Evolutionary conservation across 2,113 vertebrate species (phyloP).

Genomic region (Phainopepla nitens): DNA sequence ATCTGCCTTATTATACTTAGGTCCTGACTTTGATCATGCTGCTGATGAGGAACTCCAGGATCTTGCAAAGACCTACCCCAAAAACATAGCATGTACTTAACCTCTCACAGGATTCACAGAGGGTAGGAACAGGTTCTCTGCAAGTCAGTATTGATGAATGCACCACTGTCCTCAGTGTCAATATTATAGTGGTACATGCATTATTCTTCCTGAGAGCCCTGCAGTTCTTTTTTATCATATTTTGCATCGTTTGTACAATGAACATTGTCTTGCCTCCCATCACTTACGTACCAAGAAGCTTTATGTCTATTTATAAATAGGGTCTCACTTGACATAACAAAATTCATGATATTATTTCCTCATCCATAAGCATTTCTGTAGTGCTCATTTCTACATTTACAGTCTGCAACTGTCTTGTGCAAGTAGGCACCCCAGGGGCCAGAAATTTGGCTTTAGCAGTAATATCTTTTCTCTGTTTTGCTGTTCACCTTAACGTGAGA

Average conservation of each 20-base stretch:
- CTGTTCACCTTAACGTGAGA: neutral
- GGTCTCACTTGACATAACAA: conserved; percentile 47
- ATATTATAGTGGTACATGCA: neutral
- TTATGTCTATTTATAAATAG: conserved; percentile 58
- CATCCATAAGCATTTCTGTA: conserved; percentile 47
- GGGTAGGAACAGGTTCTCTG: neutral
- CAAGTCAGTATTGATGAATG: neutral
- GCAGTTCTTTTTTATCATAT: conserved; percentile 10
- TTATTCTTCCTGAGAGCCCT: conserved; percentile 33
- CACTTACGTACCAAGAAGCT: conserved; percentile 38
- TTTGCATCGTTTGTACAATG: conserved; percentile 38
- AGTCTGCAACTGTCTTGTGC: conserved; percentile 1
- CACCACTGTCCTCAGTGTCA: neutral
- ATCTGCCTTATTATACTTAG: neutral
- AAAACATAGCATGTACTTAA: accelerated
- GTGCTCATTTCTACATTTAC: conserved; percentile 23
- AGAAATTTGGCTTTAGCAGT: neutral
- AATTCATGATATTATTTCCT: conserved; percentile 38
- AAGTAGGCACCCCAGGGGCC: neutral
- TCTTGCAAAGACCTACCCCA: neutral
- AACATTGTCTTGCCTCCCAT: conserved; percentile 38
- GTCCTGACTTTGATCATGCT: neutral
- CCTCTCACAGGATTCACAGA: neutral
- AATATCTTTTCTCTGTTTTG: neutral
- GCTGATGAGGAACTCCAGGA: neutral